Base-by-base conservation (phyloP, 2,113 vertebrate species). In the Notothenia rossii region DNA sequence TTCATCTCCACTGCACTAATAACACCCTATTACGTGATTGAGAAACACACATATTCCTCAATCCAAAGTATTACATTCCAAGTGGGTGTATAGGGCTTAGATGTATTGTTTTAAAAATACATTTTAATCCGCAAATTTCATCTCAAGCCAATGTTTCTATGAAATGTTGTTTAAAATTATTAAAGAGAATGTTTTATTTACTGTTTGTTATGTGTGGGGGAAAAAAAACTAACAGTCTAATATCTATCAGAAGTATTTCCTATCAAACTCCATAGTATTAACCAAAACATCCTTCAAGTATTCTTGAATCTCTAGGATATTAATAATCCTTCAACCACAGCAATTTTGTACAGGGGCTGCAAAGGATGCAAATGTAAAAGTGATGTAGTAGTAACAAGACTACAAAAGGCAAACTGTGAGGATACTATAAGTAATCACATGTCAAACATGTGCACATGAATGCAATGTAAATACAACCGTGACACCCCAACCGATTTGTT, bases 1-100 rank as follows among this genome's bases (percentile, higher is more conserved):
- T 58, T 1, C 2, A 22, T 65, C 12, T 51, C 22, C 18, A 13
- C 3, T 17, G 4, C 40, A 1, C 50, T 55, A 18, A 54, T 71
- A 5, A 53, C 5, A 64, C 10, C 45, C 54, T 45, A 53, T 33
- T 64, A 9, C 0, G 0, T 29, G 18, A 58, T 0, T 49, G 18
- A 4, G 60, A 45, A 59, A 51, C 3, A 55, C 20, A 33, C 25
- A 36, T 15, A 70, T 0, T 49, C 58, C 18, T 69, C 5, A 60
- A 33, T 54, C 18, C 36, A 60, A 54, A 63, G 36, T 18, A 74
- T 49, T 7, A 80, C 29, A 60, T 18, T 72, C 22, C 10, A 17
- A 50, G n/a, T 62, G 58, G 25, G 12, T 65, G 45, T 72, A 51
- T 22, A 43, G 17, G 40, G 59, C 15, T 63, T 13, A 14, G 48